Evolutionary conservation across 2,797 vertebrate species (phyloP).

Genomic region (Gallirallus australis): DNA sequence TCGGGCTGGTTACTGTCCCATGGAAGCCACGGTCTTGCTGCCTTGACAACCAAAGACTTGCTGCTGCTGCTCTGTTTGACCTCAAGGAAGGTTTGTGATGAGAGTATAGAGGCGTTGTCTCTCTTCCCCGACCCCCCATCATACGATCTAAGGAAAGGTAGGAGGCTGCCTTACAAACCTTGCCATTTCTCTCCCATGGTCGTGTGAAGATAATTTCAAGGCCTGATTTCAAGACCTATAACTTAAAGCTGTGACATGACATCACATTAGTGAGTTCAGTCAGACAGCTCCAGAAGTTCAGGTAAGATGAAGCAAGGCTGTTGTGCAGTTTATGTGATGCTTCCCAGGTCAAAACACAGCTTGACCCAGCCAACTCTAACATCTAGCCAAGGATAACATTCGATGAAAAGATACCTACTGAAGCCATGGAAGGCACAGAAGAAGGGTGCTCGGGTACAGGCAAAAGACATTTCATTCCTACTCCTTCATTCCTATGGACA

Average conservation of each 20-base stretch:
- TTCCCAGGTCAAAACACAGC: background rate
- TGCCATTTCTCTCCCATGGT: background rate
- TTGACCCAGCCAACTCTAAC: background rate
- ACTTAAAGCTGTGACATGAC: background rate
- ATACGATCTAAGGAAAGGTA: background rate
- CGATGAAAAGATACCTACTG: background rate
- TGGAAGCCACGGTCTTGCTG: background rate
- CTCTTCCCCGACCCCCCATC: background rate
- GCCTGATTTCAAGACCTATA: background rate
- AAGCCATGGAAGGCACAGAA: background rate
- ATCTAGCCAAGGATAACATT: background rate
- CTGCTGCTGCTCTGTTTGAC: background rate
- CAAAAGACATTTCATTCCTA: background rate
- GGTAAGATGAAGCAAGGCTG: background rate
- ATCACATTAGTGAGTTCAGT: background rate
- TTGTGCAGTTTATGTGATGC: rapidly evolving
- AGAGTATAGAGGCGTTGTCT: background rate
- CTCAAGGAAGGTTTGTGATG: background rate
- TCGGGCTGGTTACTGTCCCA: background rate
- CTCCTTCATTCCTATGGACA: too few relatives aligned
- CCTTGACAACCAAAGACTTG: background rate
- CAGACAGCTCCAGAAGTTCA: background rate
- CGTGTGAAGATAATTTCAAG: background rate
- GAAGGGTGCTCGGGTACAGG: background rate
- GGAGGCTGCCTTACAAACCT: background rate